phyloP scores from a whole-genome alignment of 2,888 invertebrate genomes.

The Unio pictorum region DNA sequence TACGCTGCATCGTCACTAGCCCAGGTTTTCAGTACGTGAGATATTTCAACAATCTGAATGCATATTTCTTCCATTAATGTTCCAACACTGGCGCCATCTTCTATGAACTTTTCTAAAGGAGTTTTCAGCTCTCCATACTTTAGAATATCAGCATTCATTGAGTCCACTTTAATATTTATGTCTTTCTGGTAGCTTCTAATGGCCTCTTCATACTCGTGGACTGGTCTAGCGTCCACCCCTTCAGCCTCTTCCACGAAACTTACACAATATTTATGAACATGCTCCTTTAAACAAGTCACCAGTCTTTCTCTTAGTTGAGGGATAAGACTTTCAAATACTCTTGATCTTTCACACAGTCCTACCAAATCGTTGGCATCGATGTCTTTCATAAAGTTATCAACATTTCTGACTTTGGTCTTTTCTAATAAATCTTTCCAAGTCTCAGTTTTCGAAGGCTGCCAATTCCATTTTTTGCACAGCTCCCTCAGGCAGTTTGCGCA shows the following conservation, averaged over 20 bases:
- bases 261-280: conserved; percentile 51
- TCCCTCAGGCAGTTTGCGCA: conserved; percentile 37
- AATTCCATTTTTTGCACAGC: conserved; percentile 31
- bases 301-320: conserved; percentile 41
- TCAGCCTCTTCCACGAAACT: conserved; percentile 54
- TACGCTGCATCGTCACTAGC: conserved; percentile 48
- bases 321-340: conserved; percentile 47
- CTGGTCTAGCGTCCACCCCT: conserved; percentile 44
- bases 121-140: conserved; percentile 48
- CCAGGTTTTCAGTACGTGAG: conserved; percentile 53
- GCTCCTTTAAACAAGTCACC: conserved; percentile 43
- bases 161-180: conserved; percentile 44
- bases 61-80: conserved; percentile 52
- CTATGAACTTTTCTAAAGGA: conserved; percentile 45
- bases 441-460: conserved; percentile 26
- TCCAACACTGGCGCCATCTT: conserved; percentile 38
- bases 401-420: conserved; percentile 21
- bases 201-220: conserved; percentile 45
- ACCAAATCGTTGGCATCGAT: conserved; percentile 36
- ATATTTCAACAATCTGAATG: conserved; percentile 47
- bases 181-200: conserved; percentile 39
- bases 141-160: conserved; percentile 46
- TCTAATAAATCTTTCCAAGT: conserved; percentile 52
- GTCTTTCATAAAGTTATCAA: conserved; percentile 25
- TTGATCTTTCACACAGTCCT: conserved; percentile 43